Conservation (phyloP, 2,888 invertebrate species). For the Rhagonycha lutea region DNA sequence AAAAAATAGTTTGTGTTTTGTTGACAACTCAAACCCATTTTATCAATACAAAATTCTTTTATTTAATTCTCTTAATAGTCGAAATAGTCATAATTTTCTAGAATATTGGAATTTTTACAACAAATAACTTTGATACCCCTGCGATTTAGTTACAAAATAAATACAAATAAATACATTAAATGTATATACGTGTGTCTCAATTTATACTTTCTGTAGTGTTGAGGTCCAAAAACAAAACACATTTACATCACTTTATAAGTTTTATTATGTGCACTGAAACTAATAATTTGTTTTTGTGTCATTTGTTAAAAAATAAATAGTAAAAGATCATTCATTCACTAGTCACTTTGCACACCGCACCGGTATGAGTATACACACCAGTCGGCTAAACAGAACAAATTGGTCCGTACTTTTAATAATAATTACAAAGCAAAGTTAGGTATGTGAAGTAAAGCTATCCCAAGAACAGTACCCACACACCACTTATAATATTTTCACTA, state of each 20-base stretch:
- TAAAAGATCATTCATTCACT: conserved; percentile 23
- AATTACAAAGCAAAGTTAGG: conserved; percentile 12
- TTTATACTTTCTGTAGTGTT: conserved; percentile 14
- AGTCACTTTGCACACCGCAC: conserved; percentile 14
- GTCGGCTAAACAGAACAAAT: conserved; percentile 18
- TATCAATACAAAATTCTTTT: neutral
- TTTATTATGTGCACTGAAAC: conserved; percentile 1
- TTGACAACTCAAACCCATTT: neutral
- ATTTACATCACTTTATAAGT: conserved; percentile 3
- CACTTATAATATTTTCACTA: conserved; percentile 34
- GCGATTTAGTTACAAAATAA: conserved; percentile 27
- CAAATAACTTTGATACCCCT: neutral
- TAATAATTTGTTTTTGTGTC: conserved; percentile 16
- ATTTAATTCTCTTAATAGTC: neutral
- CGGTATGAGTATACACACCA: conserved; percentile 5
- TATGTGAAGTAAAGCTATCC: conserved; percentile 20
- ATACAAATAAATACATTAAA: conserved; percentile 33
- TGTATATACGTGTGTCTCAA: conserved; percentile 33
- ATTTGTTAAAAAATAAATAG: conserved; percentile 25
- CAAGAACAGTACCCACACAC: conserved; percentile 30
- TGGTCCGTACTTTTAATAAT: conserved; percentile 27
- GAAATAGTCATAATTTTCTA: neutral
- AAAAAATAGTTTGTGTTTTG: neutral
- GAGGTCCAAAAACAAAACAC: neutral
- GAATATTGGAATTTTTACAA: neutral